Percentiles rank a stretch among this genome's conserved stretches.
Conservation (phyloP, 1,140 invertebrate species). For the Galleria mellonella region DNA sequence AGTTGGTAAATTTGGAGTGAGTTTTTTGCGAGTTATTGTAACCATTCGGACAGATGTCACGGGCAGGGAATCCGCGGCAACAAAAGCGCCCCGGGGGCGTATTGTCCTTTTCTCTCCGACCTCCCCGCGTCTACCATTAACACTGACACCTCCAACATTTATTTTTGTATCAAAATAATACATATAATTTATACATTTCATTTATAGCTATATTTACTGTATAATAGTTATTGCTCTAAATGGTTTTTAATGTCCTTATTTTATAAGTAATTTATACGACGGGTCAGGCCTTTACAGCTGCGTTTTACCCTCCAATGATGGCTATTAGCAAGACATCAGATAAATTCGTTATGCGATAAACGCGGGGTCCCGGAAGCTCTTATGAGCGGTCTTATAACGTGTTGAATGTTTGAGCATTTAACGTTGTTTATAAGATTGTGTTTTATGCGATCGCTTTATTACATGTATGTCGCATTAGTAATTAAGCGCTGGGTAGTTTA, state of each 20-base stretch:
- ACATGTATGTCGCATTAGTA: background rate
- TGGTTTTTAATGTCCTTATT: conserved; percentile 70
- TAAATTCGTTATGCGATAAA: conserved; percentile 38
- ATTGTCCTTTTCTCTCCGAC: conserved; percentile 45
- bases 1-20: conserved; percentile 51
- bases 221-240: conserved; percentile 66
- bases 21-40: conserved; percentile 69
- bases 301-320: conserved; percentile 43
- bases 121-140: conserved; percentile 53
- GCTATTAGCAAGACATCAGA: conserved; percentile 59
- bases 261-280: conserved; percentile 61
- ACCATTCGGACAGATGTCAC: conserved; percentile 69
- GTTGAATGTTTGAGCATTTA: conserved; percentile 15
- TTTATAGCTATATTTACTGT: conserved; percentile 49
- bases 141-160: conserved; percentile 59
- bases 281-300: conserved; percentile 41
- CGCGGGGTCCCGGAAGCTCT: conserved; percentile 39
- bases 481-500: background rate
- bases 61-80: conserved; percentile 48
- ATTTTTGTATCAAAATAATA: conserved; percentile 59
- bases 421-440: too few species aligned
- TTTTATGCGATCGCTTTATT: too few species aligned
- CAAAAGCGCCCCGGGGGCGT: conserved; percentile 62
- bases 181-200: conserved; percentile 61
- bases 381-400: conserved; percentile 23